Evolutionary conservation across 1,140 invertebrate genomes (phyloP), one percentile per base, ranked within the genome.

Genomic region (Temnothorax curvispinosus): DNA sequence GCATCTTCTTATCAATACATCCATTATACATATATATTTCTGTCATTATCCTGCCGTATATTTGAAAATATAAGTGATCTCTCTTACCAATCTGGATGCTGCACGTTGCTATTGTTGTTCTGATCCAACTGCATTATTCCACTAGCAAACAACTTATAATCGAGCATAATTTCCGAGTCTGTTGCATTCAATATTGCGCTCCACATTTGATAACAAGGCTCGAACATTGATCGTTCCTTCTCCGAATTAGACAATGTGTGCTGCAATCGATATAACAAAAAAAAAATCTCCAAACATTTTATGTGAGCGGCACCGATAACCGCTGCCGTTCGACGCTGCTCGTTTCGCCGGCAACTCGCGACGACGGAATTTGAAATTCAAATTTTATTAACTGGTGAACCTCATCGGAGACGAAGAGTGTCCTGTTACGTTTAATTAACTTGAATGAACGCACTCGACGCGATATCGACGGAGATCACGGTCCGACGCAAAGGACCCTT

Each of bases 121-220:
- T 86, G 56, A 74, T 91, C 88, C 58, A 91, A 11, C 18, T 87
- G 64, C n/a, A 88, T 50, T 3, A 50, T 15, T 7, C 32, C 18
- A 15, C 18, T 67, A 74, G 65, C 44, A 32, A 89, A 85, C 32
- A 90, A 71, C 4, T 91, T 91, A 47, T 86, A 89, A 74, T 91
- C 77, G 47, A 91, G 75, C 44, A 89, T 41, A 15, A 13, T 74
- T 18, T 65, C 69, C 47, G 80, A 64, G 9, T 85, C 38, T 64
- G 18, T 56, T 21, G 52, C n/a, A 35, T 82, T 82, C 27, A 74
- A 13, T 18, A 18, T 15, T 50, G 15, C 52, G 38, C 18, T 82
- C 50, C 11, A 18, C 21, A 41, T 50, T n/a, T 75, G 52, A 75
- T 67, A 27, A 27, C 69, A 75, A 18, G 80, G 21, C 54, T 84